Conservation (phyloP, 2,797 vertebrate genomes). For the Cynodonichthys magdalenae region DNA sequence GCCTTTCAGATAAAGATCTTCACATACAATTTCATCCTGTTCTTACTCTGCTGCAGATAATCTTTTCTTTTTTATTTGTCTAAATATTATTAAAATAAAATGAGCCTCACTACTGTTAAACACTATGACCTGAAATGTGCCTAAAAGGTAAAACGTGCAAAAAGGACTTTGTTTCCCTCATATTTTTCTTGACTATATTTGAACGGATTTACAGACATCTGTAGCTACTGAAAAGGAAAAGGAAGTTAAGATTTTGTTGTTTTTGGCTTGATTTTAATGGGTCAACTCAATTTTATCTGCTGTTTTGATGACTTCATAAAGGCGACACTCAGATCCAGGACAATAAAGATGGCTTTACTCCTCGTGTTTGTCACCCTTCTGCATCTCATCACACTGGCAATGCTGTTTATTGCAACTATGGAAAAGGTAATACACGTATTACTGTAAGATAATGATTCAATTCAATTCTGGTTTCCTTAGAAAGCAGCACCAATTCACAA, state of each 20-base stretch:
- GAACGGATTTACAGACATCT: neutral
- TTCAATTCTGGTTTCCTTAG: neutral
- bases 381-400: slow-evolving; percentile 88
- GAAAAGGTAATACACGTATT: slow-evolving; percentile 82
- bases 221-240: too few species aligned
- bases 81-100: slow-evolving; percentile 16
- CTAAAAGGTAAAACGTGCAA: neutral
- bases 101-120: neutral
- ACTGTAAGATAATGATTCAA: neutral
- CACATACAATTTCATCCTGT: slow-evolving; percentile 39
- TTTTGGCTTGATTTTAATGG: slow-evolving; percentile 42
- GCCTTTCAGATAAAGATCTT: slow-evolving; percentile 66
- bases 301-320: slow-evolving; percentile 15
- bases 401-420: slow-evolving; percentile 91
- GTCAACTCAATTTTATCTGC: slow-evolving; percentile 33
- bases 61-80: slow-evolving; percentile 5
- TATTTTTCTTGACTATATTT: slow-evolving; percentile 9
- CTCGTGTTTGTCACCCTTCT: slow-evolving; percentile 87
- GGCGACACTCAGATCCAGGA: slow-evolving; percentile 39
- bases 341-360: slow-evolving; percentile 73
- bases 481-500: neutral
- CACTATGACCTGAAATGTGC: neutral
- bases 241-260: neutral
- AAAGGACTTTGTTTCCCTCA: neutral
- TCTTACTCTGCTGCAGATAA: slow-evolving; percentile 13